A percentile compares a stretch with the other conserved stretches of the same genome.
Conservation (phyloP, 2,888 invertebrate genomes). For the Cataglyphis rosenhaueri region DNA sequence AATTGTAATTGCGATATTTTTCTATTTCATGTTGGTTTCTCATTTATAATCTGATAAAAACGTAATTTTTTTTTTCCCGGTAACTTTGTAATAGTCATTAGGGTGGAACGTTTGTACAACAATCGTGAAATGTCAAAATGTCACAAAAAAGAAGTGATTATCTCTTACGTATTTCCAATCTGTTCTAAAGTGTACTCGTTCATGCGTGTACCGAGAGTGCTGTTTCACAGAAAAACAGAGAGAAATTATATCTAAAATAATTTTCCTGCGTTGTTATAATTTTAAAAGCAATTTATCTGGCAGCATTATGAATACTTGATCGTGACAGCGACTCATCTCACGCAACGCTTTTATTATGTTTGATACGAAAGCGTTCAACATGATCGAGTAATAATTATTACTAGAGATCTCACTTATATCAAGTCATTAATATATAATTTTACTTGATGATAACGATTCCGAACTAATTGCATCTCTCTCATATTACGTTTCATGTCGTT, state of each 20-base stretch:
- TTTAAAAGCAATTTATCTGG: conserved; percentile 30
- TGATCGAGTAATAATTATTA: conserved; percentile 39
- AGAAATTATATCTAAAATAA: neutral
- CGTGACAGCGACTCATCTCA: neutral
- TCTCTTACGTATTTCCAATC: neutral
- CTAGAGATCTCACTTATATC: conserved; percentile 11
- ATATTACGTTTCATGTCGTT: conserved; percentile 38
- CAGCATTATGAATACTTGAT: neutral
- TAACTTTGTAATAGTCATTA: conserved; percentile 57
- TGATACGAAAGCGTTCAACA: neutral
- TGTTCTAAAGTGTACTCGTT: neutral
- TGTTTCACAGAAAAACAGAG: neutral
- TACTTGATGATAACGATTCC: conserved; percentile 30
- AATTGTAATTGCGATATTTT: conserved; percentile 17
- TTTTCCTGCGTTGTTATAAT: neutral
- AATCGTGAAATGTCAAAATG: conserved; percentile 58
- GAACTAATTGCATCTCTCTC: conserved; percentile 30
- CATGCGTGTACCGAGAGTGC: neutral
- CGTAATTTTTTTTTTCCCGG: conserved; percentile 4
- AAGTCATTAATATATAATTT: conserved; percentile 34
- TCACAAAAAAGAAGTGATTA: conserved; percentile 32
- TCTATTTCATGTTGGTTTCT: conserved; percentile 18
- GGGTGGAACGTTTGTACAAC: conserved; percentile 61
- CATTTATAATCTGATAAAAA: conserved; percentile 54
- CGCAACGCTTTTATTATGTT: conserved; percentile 1